These are phyloP conservation scores for Cyclopterus lumpus DNA, from an alignment of 2,797 vertebrate species.

Conservation along the genomic window DNA sequence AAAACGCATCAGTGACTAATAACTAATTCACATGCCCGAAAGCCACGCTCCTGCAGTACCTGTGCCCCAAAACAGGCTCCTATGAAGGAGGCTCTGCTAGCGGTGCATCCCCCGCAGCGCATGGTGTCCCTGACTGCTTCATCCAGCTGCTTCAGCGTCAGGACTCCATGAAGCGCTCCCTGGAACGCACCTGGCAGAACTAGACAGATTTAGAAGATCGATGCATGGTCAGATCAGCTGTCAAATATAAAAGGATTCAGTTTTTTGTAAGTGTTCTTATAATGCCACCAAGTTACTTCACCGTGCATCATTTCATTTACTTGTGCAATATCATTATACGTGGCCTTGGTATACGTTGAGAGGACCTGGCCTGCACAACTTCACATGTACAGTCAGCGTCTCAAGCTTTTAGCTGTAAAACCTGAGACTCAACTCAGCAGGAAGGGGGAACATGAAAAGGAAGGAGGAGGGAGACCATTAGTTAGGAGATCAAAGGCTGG, in stretches of 20 bases:
- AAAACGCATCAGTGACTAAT: neutral
- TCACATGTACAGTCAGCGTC: slow-evolving; percentile 19
- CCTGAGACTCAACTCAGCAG: slow-evolving; percentile 53
- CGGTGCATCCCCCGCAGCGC: slow-evolving; percentile 79
- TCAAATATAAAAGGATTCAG: neutral
- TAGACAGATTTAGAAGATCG: slow-evolving; percentile 42
- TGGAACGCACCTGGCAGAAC: slow-evolving; percentile 82
- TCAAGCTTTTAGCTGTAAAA: slow-evolving; percentile 42
- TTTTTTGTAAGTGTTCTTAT: neutral
- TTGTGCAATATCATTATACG: neutral
- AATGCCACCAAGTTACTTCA: neutral
- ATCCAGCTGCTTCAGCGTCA: slow-evolving; percentile 72
- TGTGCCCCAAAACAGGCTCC: slow-evolving; percentile 82
- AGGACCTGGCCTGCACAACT: neutral
- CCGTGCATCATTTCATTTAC: neutral
- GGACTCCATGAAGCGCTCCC: slow-evolving; percentile 79
- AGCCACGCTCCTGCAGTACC: slow-evolving; percentile 52
- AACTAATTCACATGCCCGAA: neutral
- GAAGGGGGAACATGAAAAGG: slow-evolving; percentile 42
- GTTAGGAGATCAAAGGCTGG: slow-evolving; percentile 68
- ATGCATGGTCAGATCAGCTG: neutral
- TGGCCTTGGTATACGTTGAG: neutral
- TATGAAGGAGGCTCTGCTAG: slow-evolving; percentile 80
- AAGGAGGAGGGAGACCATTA: slow-evolving; percentile 51
- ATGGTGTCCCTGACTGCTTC: slow-evolving; percentile 80